Evolutionary conservation across 2,797 vertebrate genomes (phyloP), one percentile per base, ranked within the genome.

Genomic region (Gymnocypris eckloni): DNA sequence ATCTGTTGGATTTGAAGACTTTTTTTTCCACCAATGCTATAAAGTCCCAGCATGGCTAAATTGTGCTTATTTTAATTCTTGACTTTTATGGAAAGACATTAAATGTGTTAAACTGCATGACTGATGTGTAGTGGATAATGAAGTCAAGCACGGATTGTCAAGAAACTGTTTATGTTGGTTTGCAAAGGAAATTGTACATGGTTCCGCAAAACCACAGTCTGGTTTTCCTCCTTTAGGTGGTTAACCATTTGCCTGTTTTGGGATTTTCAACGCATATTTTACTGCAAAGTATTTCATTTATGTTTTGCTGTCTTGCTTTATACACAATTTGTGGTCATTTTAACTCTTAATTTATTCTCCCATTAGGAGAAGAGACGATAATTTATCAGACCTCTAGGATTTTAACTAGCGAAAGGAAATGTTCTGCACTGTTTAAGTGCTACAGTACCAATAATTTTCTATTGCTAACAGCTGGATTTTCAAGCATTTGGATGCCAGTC

Each of bases 391-490:
- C 86, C 88, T 90, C 77, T 87, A 88, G 86, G 89, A 90, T 87
- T 86, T 80, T 81, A 88, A 82, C 83, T 86, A 73, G 88, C 89
- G 88, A 64, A 81, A 90, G 84, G 88, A 92, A 91, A 89, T 89
- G 86, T 92, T 91, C 33, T 28, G 50, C 85, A 83, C 79, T 67
- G 71, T 59, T 59, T 59, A 59, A 67, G 28, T 59, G 82, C 84
- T 76, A 77, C 64, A 70, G 66, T 82, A 87, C 86, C 86, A 89
- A 83, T 89, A 83, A 52, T 83, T 86, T 89, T 86, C 81, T 92
- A 93, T 92, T 91, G 81, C 92, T 89, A 92, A 91, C 93, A 93
- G 90, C 92, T 93, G 92, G 82, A 83, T n/a, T 28, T 89, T 91
- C 87, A 85, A 43, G 67, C 33, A 69, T 87, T 91, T 88, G 83